Conservation (phyloP, 2,797 vertebrate genomes). For the Calcarius lapponicus region DNA sequence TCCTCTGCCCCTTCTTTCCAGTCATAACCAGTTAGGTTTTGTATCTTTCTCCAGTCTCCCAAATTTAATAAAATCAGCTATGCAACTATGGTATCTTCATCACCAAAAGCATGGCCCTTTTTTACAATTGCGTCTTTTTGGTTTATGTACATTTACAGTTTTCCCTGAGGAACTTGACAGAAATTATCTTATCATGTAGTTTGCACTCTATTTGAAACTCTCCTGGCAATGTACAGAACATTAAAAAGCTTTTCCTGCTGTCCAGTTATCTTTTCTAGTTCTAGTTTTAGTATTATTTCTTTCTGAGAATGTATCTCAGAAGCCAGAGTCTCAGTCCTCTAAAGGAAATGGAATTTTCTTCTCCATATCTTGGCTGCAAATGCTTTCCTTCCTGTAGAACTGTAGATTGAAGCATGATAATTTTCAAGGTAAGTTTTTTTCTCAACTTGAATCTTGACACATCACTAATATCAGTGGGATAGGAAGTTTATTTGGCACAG, state of each 20-base stretch:
- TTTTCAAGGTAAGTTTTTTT: neutral
- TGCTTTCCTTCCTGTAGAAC: neutral
- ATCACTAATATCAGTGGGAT: rapidly evolving
- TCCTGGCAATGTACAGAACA: neutral
- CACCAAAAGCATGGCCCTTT: neutral
- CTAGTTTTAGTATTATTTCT: neutral
- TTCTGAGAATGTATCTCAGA: neutral
- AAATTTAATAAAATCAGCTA: neutral
- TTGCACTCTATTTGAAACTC: neutral
- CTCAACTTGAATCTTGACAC: neutral
- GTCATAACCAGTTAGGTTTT: neutral
- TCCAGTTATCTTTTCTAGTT: neutral
- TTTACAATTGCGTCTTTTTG: neutral
- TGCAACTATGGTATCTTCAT: neutral
- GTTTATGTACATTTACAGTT: neutral
- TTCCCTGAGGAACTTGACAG: neutral
- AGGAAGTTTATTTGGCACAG: neutral
- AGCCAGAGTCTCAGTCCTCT: neutral
- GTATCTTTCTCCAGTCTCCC: neutral
- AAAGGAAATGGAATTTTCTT: neutral
- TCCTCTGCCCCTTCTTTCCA: neutral
- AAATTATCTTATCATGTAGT: neutral
- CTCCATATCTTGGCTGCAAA: neutral
- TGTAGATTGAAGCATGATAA: neutral
- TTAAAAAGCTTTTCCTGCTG: neutral